A percentile compares a stretch with the other conserved stretches of the same genome.
phyloP scores from a whole-genome alignment of 1,140 invertebrate species.

The Ostrea denselamellosa region DNA sequence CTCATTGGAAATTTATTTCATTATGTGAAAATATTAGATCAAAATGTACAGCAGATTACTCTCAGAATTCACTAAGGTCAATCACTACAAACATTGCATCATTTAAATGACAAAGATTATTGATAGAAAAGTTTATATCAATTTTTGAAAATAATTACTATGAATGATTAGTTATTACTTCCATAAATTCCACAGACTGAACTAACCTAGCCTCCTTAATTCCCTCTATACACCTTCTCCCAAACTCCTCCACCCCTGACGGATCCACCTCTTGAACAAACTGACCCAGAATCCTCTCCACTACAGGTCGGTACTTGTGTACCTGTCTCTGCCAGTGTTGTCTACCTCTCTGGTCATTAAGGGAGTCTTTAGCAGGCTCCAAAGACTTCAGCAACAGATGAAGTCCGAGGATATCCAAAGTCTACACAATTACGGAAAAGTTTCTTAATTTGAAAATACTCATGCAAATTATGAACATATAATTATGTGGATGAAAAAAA shows the following conservation, averaged over 20 bases:
- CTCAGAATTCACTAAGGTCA: no score
- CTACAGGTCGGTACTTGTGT: conserved; percentile 53
- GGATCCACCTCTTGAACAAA: conserved; percentile 20
- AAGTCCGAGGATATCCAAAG: conserved; percentile 58
- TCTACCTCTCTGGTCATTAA: conserved; percentile 44
- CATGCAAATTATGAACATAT: neutral
- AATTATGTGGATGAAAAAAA: neutral
- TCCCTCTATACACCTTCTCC: conserved; percentile 44
- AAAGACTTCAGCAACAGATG: conserved; percentile 53
- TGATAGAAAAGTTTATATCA: no score
- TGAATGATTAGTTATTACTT: no score
- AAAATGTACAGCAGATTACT: no score
- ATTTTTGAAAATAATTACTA: no score
- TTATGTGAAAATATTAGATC: no score
- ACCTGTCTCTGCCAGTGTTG: conserved; percentile 54
- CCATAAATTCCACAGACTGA: neutral
- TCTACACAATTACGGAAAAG: conserved; percentile 49
- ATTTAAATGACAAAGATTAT: no score
- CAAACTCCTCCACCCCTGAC: conserved; percentile 13
- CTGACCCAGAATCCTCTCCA: conserved; percentile 58
- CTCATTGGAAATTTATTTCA: no score
- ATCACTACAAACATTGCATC: no score
- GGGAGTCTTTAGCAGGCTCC: conserved; percentile 48
- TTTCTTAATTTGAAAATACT: neutral
- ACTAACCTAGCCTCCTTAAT: conserved; percentile 44